These are phyloP conservation scores for Elysia crispata DNA, from an alignment of 2,888 invertebrate genomes.

Conservation along the genomic window DNA sequence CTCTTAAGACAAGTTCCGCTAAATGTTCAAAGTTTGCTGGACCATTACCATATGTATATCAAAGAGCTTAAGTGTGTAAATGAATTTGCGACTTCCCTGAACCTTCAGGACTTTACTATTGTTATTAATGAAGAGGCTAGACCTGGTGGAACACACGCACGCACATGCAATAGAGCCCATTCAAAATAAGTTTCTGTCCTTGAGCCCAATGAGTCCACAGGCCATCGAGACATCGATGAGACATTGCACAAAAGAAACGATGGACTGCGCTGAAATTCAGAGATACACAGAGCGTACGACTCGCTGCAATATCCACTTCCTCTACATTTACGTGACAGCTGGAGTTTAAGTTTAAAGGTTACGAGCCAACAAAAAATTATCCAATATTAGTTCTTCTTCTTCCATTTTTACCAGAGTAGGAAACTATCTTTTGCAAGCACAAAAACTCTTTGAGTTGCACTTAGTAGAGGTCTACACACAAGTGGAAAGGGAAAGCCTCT, in stretches of 20 bases:
- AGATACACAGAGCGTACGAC: background rate
- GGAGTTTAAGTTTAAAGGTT: constrained; percentile 30
- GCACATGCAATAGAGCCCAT: background rate
- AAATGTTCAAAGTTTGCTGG: background rate
- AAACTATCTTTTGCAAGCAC: constrained; percentile 6
- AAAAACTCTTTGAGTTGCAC: background rate
- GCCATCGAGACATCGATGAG: constrained; percentile 11
- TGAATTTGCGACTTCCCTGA: background rate
- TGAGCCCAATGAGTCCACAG: background rate
- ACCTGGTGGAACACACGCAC: background rate
- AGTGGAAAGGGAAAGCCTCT: constrained; percentile 53
- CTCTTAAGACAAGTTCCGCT: background rate
- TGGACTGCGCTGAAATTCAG: background rate
- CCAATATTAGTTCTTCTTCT: constrained; percentile 47
- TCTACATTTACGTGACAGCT: constrained; percentile 49
- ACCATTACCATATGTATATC: background rate
- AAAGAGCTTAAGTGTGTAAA: background rate
- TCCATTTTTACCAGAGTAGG: constrained; percentile 37
- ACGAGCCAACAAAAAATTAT: constrained; percentile 56
- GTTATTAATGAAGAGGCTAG: background rate
- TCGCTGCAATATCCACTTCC: constrained; percentile 6
- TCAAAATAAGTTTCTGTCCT: background rate
- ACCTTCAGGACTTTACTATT: background rate
- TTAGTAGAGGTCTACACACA: constrained; percentile 52
- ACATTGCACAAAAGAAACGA: background rate